A percentile compares a stretch with the other conserved stretches of the same genome.
Conservation (phyloP, 2,797 vertebrate genomes). For the Paratrypauchen microcephalus region DNA sequence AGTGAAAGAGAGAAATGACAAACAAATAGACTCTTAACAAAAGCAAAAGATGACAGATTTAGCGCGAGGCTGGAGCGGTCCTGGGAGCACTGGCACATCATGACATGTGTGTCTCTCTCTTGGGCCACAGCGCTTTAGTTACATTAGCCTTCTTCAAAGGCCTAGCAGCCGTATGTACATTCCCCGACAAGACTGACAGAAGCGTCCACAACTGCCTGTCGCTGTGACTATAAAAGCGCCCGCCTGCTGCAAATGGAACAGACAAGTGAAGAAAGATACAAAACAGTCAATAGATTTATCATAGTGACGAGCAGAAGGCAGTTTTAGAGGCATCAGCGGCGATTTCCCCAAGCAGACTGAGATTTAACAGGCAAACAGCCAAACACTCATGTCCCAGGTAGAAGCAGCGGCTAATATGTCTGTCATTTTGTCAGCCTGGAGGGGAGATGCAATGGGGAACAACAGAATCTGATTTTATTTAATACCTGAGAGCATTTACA, state of each 20-base stretch:
- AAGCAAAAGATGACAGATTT: slow-evolving; percentile 29
- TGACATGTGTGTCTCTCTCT: slow-evolving; percentile 45
- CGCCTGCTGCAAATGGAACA: slow-evolving; percentile 38
- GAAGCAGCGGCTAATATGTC: slow-evolving; percentile 16
- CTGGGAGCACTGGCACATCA: slow-evolving; percentile 9
- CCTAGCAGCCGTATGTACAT: neutral
- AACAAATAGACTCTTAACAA: neutral
- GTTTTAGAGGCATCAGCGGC: slow-evolving; percentile 20
- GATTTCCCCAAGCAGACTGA: slow-evolving; percentile 20
- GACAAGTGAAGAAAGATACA: slow-evolving; percentile 28
- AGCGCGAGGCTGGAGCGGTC: slow-evolving; percentile 6
- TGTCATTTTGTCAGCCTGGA: slow-evolving; percentile 15
- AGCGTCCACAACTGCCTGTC: slow-evolving; percentile 29
- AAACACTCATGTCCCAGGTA: slow-evolving; percentile 6
- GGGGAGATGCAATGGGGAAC: slow-evolving; percentile 9
- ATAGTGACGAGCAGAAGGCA: slow-evolving; percentile 44
- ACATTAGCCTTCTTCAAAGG: slow-evolving; percentile 50
- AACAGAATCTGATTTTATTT: neutral
- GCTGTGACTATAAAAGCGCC: slow-evolving; percentile 44
- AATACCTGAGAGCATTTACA: neutral
- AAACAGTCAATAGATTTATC: slow-evolving; percentile 52
- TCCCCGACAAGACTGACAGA: slow-evolving; percentile 25
- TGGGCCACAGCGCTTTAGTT: slow-evolving; percentile 49
- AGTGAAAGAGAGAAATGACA: too few species aligned
- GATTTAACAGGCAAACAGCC: slow-evolving; percentile 33